Evolutionary conservation across 2,888 invertebrate genomes (phyloP).

Genomic region (Cataglyphis cursor): DNA sequence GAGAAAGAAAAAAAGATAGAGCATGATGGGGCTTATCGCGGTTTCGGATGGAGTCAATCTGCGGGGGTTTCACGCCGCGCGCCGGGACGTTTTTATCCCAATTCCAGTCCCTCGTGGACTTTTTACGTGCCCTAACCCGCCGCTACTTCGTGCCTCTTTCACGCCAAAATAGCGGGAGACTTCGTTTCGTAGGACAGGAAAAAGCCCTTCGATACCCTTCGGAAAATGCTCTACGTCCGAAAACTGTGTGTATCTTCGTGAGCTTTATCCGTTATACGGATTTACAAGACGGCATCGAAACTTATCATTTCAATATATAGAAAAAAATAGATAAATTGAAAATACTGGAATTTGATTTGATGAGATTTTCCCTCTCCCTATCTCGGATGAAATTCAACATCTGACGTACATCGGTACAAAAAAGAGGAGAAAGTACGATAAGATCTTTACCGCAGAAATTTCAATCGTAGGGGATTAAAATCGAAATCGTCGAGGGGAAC

Average conservation of each 20-base stretch:
- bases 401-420: neutral
- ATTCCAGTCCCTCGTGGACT: slow-evolving; percentile 69
- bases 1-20: slow-evolving; percentile 58
- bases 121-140: slow-evolving; percentile 43
- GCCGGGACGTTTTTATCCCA: slow-evolving; percentile 69
- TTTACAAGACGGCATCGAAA: slow-evolving; percentile 8
- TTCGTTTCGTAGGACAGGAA: neutral
- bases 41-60: slow-evolving; percentile 80
- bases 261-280: slow-evolving; percentile 26
- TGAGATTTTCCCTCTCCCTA: neutral
- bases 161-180: slow-evolving; percentile 26
- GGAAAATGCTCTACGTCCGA: slow-evolving; percentile 13
- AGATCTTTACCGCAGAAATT: neutral
- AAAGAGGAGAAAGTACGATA: neutral
- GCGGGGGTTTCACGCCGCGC: slow-evolving; percentile 63
- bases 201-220: neutral
- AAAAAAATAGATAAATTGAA: neutral
- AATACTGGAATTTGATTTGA: neutral
- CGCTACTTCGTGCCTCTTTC: slow-evolving; percentile 30
- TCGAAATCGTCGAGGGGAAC: neutral
- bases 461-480: neutral
- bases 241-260: slow-evolving; percentile 13
- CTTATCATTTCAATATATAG: neutral
- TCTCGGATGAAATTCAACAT: slow-evolving; percentile 2
- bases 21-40: slow-evolving; percentile 80